Evolutionary conservation across 2,797 vertebrate species (phyloP), one percentile per base, ranked within the genome.

Genomic region (Perdix hodgsoniae): DNA sequence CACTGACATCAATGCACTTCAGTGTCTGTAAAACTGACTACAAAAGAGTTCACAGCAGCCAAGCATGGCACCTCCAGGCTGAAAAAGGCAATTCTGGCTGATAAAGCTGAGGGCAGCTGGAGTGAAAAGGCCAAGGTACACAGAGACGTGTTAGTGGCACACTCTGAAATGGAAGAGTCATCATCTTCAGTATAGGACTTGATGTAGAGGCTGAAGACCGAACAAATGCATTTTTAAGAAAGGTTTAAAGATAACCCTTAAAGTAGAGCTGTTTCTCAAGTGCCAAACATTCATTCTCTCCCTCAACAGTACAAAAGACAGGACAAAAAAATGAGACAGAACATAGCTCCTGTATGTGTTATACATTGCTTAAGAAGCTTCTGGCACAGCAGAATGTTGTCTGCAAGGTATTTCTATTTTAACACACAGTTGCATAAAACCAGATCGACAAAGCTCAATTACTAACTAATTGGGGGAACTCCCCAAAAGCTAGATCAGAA

Each of bases 271-370:
- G 7, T 40, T 44, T 71, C 52, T 72, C 21, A 84, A 49, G 78
- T 27, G 24, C 37, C 6, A 76, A 69, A 59, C 45, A 65, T 15
- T 94, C 69, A n/a, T 49, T 74, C 72, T 33, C 33, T 71, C 21
- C 6, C 54, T 71, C 31, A 6, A 73, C 35, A 29, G 7, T 56
- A 18, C 57, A 73, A 84, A 78, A 70, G 9, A 79, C 64, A 11
- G 11, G 91, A 47, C 3, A 21, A 52, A 27, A 54, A 56, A 56
- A 26, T 11, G 35, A 35, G 42, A 10, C 42, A 42, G 42, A 8
- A 39, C 60, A 11, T 26, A 0, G 14, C 19, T 0, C 6, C 10
- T 6, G 37, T 2, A 13, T 2, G 4, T 18, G 9, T 29, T 66
- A 56, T 1, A 67, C 56, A 67, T 47, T 52, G 12, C 60, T 80